Evolutionary conservation across 2,113 vertebrate genomes (phyloP).

Genomic region (Fregetta grallaria): DNA sequence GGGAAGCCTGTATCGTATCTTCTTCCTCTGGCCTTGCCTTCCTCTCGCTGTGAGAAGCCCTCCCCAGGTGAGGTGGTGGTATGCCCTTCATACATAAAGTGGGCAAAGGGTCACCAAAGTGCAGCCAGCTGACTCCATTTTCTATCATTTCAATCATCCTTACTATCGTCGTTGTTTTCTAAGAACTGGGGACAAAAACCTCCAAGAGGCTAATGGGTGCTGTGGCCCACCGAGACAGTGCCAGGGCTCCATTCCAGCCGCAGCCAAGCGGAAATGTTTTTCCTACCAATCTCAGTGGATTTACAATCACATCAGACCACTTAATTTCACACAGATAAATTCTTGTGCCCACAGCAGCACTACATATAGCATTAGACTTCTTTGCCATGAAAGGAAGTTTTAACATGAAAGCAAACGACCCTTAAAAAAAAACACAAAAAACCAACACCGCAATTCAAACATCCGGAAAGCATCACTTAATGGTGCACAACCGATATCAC

Average conservation of each 20-base stretch:
- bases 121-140: neutral
- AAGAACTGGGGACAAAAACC: neutral
- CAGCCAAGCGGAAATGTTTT: neutral
- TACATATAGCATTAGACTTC: neutral
- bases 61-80: neutral
- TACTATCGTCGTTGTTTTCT: accelerated
- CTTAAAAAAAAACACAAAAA: neutral
- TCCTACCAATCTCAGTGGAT: neutral
- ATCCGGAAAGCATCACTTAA: neutral
- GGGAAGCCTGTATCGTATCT: neutral
- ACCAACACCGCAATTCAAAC: neutral
- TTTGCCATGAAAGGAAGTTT: neutral
- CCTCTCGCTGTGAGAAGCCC: too few relatives aligned
- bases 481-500: accelerated
- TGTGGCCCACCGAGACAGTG: neutral
- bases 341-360: neutral
- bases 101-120: neutral
- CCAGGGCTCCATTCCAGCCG: neutral
- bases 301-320: neutral
- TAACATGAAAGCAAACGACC: neutral
- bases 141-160: neutral
- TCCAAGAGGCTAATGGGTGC: neutral
- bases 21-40: neutral
- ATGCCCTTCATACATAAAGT: neutral
- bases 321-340: neutral